Evolutionary conservation across 1,140 invertebrate genomes (phyloP).

Genomic region (Pachyrhynchus sulphureomaculatus): DNA sequence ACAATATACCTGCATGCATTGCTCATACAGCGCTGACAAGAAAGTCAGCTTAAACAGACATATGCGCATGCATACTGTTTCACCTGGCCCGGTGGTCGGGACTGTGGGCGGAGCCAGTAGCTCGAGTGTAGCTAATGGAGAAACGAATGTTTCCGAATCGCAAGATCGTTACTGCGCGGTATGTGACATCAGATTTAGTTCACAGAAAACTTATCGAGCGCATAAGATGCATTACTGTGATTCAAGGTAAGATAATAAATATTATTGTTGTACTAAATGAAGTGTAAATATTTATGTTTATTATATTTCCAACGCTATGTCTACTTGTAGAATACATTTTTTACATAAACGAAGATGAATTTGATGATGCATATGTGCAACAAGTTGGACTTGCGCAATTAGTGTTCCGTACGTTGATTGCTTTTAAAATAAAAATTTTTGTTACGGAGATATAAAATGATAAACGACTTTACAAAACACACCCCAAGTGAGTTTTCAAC

Average conservation of each 20-base stretch:
- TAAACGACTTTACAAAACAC: too few relatives aligned
- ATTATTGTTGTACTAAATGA: too few relatives aligned
- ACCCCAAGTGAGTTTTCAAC: too few relatives aligned
- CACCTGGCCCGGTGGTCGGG: constrained; percentile 59
- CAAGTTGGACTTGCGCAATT: too few relatives aligned
- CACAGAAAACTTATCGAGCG: constrained; percentile 87
- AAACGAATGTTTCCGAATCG: constrained; percentile 50
- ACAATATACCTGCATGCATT: constrained; percentile 84
- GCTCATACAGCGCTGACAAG: constrained; percentile 90
- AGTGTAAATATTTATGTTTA: too few relatives aligned
- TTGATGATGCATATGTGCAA: too few relatives aligned
- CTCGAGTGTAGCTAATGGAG: constrained; percentile 49
- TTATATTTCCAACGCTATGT: too few relatives aligned
- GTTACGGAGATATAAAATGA: too few relatives aligned
- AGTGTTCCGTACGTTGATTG: too few relatives aligned
- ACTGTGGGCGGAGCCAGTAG: constrained; percentile 47
- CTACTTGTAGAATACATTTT: too few relatives aligned
- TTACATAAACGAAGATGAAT: too few relatives aligned
- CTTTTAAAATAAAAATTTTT: too few relatives aligned
- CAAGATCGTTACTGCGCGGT: constrained; percentile 86
- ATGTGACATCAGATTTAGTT: constrained; percentile 92
- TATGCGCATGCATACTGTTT: constrained; percentile 87
- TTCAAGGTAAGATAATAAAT: constrained; percentile 57
- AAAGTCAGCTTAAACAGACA: constrained; percentile 91
- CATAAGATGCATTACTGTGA: constrained; percentile 95